Evolutionary conservation across 2,113 vertebrate species (phyloP).

Genomic region (Oostethus manadensis): DNA sequence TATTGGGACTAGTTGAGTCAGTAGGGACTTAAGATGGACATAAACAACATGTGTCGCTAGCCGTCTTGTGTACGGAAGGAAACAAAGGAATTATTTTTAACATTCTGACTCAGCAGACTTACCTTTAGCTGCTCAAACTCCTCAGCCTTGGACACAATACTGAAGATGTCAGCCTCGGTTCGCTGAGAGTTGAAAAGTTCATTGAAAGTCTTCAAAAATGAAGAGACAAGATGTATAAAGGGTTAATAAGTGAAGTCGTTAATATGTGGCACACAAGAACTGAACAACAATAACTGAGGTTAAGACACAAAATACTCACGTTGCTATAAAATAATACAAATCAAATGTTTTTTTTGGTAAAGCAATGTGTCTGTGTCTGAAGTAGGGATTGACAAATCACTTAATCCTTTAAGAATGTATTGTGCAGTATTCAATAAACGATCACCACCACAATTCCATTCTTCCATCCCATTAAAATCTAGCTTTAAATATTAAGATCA

Average conservation of each 20-base stretch:
- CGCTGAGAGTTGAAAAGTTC: slow-evolving; percentile 90
- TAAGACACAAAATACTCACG: background rate
- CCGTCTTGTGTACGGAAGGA: too few species aligned
- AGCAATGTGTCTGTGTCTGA: too few species aligned
- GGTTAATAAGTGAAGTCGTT: slow-evolving; percentile 45
- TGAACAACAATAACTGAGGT: background rate
- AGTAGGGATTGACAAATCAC: too few species aligned
- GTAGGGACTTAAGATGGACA: too few species aligned
- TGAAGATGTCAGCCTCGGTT: slow-evolving; percentile 89
- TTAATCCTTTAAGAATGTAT: too few species aligned
- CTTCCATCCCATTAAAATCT: too few species aligned
- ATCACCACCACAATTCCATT: too few species aligned
- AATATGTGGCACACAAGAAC: background rate
- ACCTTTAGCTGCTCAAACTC: slow-evolving; percentile 99
- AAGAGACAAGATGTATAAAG: slow-evolving; percentile 12
- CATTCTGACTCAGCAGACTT: slow-evolving; percentile 35
- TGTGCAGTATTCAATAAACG: too few species aligned
- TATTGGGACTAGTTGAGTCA: too few species aligned
- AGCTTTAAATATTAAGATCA: too few species aligned
- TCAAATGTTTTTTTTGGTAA: too few species aligned
- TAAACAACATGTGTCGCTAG: too few species aligned
- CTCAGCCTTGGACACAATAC: slow-evolving; percentile 94
- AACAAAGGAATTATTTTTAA: background rate
- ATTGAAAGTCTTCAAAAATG: slow-evolving; percentile 89
- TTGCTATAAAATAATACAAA: background rate